phyloP scores from a whole-genome alignment of 2,113 vertebrate species.

The Oostethus manadensis region DNA sequence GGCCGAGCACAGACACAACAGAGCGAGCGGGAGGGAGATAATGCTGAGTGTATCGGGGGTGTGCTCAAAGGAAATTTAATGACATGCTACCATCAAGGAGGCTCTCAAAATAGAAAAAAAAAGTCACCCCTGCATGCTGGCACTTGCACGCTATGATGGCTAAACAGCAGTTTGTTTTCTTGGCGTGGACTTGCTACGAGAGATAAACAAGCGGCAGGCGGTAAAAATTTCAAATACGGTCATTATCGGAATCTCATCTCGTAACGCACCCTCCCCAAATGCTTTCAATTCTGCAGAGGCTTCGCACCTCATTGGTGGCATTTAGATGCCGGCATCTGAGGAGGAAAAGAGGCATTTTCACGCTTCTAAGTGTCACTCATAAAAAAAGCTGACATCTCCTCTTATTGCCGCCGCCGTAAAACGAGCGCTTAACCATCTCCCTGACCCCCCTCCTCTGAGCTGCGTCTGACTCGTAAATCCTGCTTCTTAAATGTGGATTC shows the following conservation, averaged over 20 bases:
- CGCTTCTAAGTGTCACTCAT: constrained; percentile 51
- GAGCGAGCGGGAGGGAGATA: constrained; percentile 51
- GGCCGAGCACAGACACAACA: constrained; percentile 43
- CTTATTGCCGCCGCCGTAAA: constrained; percentile 58
- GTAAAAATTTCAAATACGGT: constrained; percentile 49
- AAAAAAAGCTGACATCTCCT: constrained; percentile 57
- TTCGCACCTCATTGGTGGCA: constrained; percentile 37
- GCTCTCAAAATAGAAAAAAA: constrained; percentile 32
- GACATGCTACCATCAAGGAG: constrained; percentile 32
- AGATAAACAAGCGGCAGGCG: constrained; percentile 29
- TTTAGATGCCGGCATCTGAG: constrained; percentile 23
- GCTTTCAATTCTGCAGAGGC: constrained; percentile 44
- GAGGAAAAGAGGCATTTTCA: constrained; percentile 48
- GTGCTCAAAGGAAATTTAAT: constrained; percentile 59
- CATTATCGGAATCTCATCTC: constrained; percentile 28
- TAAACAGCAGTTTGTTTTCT: constrained; percentile 23
- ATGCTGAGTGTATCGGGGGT: constrained; percentile 56
- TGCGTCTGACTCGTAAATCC: constrained; percentile 51
- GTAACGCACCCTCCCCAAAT: constrained; percentile 14
- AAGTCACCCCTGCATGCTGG: constrained; percentile 27
- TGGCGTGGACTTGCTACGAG: constrained; percentile 12
- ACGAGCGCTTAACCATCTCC: constrained; percentile 56
- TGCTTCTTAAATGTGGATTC: constrained; percentile 51
- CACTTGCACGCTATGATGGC: constrained; percentile 11
- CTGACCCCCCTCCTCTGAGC: constrained; percentile 10